These are phyloP conservation scores for Eriosoma lanigerum DNA, from an alignment of 1,140 invertebrate genomes.

Conservation along the genomic window DNA sequence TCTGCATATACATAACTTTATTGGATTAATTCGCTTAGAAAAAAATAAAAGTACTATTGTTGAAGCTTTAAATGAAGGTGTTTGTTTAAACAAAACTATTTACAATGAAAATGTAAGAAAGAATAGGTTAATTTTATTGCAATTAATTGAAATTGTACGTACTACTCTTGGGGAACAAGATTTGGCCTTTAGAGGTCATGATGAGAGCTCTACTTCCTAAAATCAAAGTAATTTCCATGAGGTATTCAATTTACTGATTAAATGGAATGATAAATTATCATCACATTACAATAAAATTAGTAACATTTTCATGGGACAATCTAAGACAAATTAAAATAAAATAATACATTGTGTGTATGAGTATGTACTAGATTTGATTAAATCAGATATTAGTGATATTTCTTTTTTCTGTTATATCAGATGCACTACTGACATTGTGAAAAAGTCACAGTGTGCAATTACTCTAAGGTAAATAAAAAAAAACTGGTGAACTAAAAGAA, in stretches of 20 bases:
- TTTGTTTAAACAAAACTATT: not conserved
- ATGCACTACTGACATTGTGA: constrained; percentile 17
- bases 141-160: not conserved
- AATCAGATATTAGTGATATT: not conserved
- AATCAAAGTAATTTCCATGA: constrained; percentile 14
- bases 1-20: not conserved
- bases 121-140: not conserved
- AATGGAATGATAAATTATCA: not conserved
- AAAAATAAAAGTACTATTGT: constrained; percentile 1
- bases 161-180: constrained; percentile 16
- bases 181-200: constrained; percentile 25
- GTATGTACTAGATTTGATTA: not conserved
- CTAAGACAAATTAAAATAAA: constrained; percentile 19
- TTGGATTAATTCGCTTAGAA: not conserved
- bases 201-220: not conserved
- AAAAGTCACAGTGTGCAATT: too few species aligned
- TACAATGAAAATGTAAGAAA: constrained; percentile 16
- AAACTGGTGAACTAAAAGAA: not conserved
- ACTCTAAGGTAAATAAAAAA: not conserved
- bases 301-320: not conserved
- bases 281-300: constrained; percentile 6
- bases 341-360: not conserved
- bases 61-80: not conserved
- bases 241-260: not conserved
- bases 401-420: not conserved